These are phyloP conservation scores for Willisornis vidua DNA, from an alignment of 2,113 vertebrate genomes.

Conservation along the genomic window DNA sequence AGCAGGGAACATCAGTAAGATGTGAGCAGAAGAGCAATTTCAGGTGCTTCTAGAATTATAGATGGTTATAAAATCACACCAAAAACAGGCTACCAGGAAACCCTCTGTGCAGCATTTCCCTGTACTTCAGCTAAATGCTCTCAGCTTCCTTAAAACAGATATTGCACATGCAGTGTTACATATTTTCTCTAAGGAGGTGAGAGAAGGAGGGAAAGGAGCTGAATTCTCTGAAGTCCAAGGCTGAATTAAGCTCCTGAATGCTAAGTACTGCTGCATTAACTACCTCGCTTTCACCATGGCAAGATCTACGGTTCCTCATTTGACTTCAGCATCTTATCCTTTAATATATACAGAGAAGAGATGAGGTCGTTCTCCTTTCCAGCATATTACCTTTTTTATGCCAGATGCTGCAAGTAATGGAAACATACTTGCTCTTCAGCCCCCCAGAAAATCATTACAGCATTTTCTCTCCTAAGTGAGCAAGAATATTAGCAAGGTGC, in stretches of 20 bases:
- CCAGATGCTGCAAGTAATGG: background rate
- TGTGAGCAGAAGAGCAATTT: background rate
- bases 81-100: background rate
- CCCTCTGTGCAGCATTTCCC: background rate
- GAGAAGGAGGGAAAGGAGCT: background rate
- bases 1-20: background rate
- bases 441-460: background rate
- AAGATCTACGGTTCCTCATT: background rate
- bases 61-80: background rate
- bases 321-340: background rate
- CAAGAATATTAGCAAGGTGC: background rate
- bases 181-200: background rate
- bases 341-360: conserved; percentile 1
- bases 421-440: background rate
- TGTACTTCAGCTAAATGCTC: background rate
- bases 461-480: background rate
- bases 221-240: conserved; percentile 39
- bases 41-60: background rate
- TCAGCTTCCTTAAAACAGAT: background rate
- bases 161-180: background rate
- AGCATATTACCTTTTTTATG: background rate
- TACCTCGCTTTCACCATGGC: background rate
- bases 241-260: conserved; percentile 44
- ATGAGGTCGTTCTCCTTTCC: background rate
- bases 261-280: conserved; percentile 47